Evolutionary conservation across 2,888 invertebrate species (phyloP).

Genomic region (Desoria tigrina): DNA sequence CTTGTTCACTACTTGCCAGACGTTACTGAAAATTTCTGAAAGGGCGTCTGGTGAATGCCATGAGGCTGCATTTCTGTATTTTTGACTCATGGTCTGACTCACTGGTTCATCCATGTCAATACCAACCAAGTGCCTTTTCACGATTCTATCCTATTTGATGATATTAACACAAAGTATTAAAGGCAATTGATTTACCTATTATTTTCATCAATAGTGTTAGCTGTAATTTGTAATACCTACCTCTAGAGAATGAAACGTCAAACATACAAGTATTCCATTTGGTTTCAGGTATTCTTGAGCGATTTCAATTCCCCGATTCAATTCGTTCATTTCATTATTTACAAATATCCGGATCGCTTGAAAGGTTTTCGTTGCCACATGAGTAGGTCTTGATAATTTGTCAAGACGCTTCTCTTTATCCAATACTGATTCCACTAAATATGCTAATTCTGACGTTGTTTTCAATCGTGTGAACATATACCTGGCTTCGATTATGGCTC

Average conservation of each 20-base stretch:
- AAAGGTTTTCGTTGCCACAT: slow-evolving; percentile 88
- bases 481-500: slow-evolving; percentile 81
- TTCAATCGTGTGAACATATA: slow-evolving; percentile 72
- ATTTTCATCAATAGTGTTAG: not conserved
- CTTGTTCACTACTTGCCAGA: slow-evolving; percentile 78
- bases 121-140: slow-evolving; percentile 83
- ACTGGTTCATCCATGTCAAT: slow-evolving; percentile 72
- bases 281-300: slow-evolving; percentile 74
- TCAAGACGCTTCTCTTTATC: slow-evolving; percentile 63
- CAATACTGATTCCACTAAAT: slow-evolving; percentile 68
- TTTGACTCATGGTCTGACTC: slow-evolving; percentile 68
- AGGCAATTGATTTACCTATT: not conserved
- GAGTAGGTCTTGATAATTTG: slow-evolving; percentile 72
- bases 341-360: slow-evolving; percentile 92
- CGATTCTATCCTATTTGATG: slow-evolving; percentile 90
- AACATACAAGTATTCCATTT: slow-evolving; percentile 75
- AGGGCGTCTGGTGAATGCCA: slow-evolving; percentile 66
- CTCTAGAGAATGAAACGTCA: slow-evolving; percentile 79
- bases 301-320: slow-evolving; percentile 81
- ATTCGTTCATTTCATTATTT: slow-evolving; percentile 93
- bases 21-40: slow-evolving; percentile 64
- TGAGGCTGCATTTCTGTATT: slow-evolving; percentile 67
- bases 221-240: slow-evolving; percentile 22
- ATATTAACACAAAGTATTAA: slow-evolving; percentile 56
- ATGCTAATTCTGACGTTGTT: slow-evolving; percentile 80